Conservation (phyloP, 2,113 vertebrate genomes). For the Entomyzon cyanotis region DNA sequence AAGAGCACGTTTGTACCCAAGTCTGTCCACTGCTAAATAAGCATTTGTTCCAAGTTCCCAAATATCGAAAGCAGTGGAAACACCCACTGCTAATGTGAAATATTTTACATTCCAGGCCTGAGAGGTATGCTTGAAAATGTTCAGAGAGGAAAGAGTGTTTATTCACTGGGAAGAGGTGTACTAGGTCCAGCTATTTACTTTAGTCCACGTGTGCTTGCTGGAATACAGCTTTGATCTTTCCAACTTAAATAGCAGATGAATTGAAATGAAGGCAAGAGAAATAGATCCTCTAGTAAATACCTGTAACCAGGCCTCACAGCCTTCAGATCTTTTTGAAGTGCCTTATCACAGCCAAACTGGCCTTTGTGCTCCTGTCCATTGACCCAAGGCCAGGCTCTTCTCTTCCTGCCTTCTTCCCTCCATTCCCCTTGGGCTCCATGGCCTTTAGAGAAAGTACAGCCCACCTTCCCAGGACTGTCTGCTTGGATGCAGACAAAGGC, state of each 20-base stretch:
- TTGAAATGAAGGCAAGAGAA: conserved; percentile 41
- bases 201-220: conserved; percentile 42
- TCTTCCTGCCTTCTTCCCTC: neutral
- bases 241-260: conserved; percentile 27
- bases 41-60: conserved; percentile 73
- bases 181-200: conserved; percentile 65
- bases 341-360: neutral
- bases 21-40: conserved; percentile 70
- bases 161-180: conserved; percentile 66
- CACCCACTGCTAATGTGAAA: conserved; percentile 71
- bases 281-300: conserved; percentile 20
- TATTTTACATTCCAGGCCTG: conserved; percentile 73
- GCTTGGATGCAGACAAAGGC: neutral
- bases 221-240: conserved; percentile 73
- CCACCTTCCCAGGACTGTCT: neutral
- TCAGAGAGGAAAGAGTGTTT: conserved; percentile 73
- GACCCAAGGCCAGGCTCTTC: neutral
- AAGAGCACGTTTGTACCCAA: conserved; percentile 65
- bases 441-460: neutral
- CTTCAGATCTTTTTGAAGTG: neutral
- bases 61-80: conserved; percentile 70
- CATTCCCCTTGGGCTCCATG: accelerated
- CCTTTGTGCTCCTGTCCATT: neutral
- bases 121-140: conserved; percentile 65
- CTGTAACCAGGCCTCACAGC: neutral